Evolutionary conservation across 2,888 invertebrate genomes (phyloP), one percentile per base, ranked within the genome.

Genomic region (Cremastinae sp.): DNA sequence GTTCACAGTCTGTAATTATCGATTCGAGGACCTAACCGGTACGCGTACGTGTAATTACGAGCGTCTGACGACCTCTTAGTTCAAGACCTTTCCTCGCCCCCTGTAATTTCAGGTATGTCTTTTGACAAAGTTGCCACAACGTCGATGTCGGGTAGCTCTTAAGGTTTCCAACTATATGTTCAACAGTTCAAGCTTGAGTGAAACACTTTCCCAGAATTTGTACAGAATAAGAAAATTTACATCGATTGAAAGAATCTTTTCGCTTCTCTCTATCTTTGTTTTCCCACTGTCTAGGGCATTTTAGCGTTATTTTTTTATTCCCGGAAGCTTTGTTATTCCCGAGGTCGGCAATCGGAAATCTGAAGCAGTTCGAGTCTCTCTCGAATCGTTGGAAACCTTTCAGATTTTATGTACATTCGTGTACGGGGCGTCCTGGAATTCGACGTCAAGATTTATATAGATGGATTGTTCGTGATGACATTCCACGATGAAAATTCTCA

Each of bases 1-100:
- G 78, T 74, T 81, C 81, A 79, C 79, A 80, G 74, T 72, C 74
- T 81, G 84, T 83, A 86, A 84, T 84, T 85, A 86, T 81, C 83
- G 81, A 83, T 84, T 43, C 22, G n/a, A 56, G 41, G n/a, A 38
- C 79, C 83, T 79, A 45, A 47, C 66, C 72, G 79, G 79, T 20
- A 58, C 7, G 34, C n/a, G n/a, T 41, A 61, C 14, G 22, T 51
- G 16, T 38, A 2, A 8, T 5, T 38, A 47, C 10, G 20, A 54
- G 43, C 54, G 65, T 65, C 53, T 41, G 49, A 16, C 36, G 34
- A n/a, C n/a, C n/a, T n/a, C n/a, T n/a, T n/a, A n/a, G n/a, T n/a
- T 36, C 9, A n/a, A n/a, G n/a, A n/a, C 36, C 36, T 36, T 34
- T n/a, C 1, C 1, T 5, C 53, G 12, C 2, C 12, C 36, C n/a